Evolutionary conservation across 2,797 vertebrate species (phyloP), one percentile per base, ranked within the genome.

Genomic region (Sebastes trivittatus): DNA sequence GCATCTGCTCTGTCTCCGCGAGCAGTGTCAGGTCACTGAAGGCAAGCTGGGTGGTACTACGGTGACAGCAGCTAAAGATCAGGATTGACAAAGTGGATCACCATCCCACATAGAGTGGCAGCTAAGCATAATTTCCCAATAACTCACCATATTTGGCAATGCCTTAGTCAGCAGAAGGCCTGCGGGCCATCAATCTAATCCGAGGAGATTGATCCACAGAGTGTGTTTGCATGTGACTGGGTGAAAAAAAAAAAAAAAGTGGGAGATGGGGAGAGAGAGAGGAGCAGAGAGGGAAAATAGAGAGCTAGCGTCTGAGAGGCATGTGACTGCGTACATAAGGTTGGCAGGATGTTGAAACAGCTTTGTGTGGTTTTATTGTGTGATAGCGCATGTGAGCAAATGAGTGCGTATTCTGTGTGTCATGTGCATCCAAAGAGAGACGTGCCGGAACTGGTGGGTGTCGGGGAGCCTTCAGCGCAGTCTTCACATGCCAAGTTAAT

Each of bases 151-250:
- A 91, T 94, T 92, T 90, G 89, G 87, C 84, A 87, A 87, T 23
- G 74, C 85, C 92, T 93, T 89, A 95, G 89, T 96, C 94, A 95
- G 95, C 94, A 94, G 83, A 93, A 86, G 83, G 75, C 83, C 82
- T 64, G 75, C 36, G 2, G 88, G 88, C 91, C 87, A 94, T 92
- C 90, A 93, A 93, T 95, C 90, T 87, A 89, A 94, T 92, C 86
- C 29, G 16, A 49, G 81, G 52, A 92, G 90, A 95, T 91, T 93
- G 93, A 95, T 94, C 90, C 72, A 65, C 69, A 27, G 66, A 84
- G 80, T 82, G 84, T 88, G 86, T 90, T 79, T 71, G 82, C 79
- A 77, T 89, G 86, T 77, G 86, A 85, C 65, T 68, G 72, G 13
- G 42, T 42, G 25, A 62, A 49, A 49, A 20, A 20, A 49, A 46